Evolutionary conservation across 1,140 invertebrate species (phyloP), one percentile per base, ranked within the genome.

Genomic region (Formica selysi): DNA sequence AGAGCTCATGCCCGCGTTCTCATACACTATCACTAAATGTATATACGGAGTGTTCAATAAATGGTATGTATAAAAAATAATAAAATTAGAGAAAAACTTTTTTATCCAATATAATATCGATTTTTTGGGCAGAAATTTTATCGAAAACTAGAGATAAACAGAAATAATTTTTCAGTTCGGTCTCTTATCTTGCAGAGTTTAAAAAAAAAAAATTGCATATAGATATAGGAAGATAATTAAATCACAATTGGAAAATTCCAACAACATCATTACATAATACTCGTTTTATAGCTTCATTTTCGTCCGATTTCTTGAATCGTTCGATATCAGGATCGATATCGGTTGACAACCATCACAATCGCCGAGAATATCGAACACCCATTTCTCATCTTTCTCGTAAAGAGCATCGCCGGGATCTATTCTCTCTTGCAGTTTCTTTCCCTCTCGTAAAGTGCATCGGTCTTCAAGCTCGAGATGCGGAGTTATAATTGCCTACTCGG

Each of bases 401-500:
- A 89, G 86, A 85, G 74, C 59, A 88, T 62, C 85, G 59, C 71
- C 65, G n/a, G 19, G 59, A 44, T 29, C 19, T 51, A 32, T 54
- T 57, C 36, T n/a, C 11, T 68, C 11, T 61, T 3, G 44, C 26
- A 48, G 26, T 38, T 81, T 62, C 38, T 78, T 44, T 67, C 62
- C 32, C 16, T 57, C 44, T 70, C 19, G 73, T 85, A 88, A 86
- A 88, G 81, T 79, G 89, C 87, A 91, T 80, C 81, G 73, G 80
- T 78, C 29, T 67, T 29, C 38, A 48, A 59, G 89, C 90, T 90
- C 88, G 73, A 76, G 87, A 88, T 86, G 78, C 79, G 64, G 61
- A 80, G 62, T 91, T 91, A 91, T 91, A 91, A 91, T 91, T 91
- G 90, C 90, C 90, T 79, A 89, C 89, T 91, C 88, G 85, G 51